Conservation (phyloP, 1,140 invertebrate species). For the Megalonaias nervosa region DNA sequence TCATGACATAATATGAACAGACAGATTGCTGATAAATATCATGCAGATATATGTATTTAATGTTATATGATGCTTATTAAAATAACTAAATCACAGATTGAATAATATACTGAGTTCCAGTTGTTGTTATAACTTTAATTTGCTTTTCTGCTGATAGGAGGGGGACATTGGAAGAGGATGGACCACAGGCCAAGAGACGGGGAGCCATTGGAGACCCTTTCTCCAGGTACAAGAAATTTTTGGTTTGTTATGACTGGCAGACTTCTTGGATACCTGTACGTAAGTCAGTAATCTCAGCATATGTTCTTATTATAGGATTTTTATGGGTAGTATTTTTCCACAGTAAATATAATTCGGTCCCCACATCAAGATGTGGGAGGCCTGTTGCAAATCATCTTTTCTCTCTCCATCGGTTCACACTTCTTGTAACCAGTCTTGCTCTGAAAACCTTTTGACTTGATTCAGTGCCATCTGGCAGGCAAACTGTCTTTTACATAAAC, state of each 20-base stretch:
- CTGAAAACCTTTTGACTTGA: no score
- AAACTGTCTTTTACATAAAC: no score
- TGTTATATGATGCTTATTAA: conserved; percentile 2
- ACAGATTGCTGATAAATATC: background rate
- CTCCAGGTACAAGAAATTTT: conserved; percentile 46
- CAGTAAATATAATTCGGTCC: no score
- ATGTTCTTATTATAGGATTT: no score
- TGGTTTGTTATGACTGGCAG: background rate
- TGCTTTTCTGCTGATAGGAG: conserved; percentile 26
- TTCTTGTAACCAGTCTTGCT: no score
- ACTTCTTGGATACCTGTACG: no score
- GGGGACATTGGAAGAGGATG: conserved; percentile 19
- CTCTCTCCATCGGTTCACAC: no score
- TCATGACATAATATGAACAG: background rate
- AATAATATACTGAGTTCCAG: conserved; percentile 11
- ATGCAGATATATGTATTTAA: background rate
- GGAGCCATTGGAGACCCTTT: conserved; percentile 49
- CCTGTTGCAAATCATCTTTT: no score
- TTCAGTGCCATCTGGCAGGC: no score
- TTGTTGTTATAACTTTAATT: background rate
- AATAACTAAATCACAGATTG: conserved; percentile 8
- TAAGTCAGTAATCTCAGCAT: no score
- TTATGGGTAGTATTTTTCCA: no score
- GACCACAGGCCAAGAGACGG: conserved; percentile 56
- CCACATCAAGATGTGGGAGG: no score